Conservation (phyloP, 1,140 invertebrate genomes). For the Sarcophaga bullata region DNA sequence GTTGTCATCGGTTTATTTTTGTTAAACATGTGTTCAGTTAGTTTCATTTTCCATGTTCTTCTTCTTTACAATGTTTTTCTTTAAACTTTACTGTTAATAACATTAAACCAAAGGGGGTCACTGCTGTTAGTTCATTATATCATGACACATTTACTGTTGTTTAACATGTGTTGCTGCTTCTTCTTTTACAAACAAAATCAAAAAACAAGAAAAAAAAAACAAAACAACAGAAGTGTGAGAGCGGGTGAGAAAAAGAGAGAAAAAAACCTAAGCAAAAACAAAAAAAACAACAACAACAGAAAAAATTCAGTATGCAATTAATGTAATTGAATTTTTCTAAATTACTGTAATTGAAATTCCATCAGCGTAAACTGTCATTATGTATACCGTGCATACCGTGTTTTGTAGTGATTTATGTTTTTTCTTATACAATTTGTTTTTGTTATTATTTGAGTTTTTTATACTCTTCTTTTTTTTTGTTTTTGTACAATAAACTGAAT, state of each 20-base stretch:
- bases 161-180: too few relatives aligned
- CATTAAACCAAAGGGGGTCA: background rate
- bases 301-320: conserved; percentile 1
- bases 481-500: background rate
- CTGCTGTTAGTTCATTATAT: too few relatives aligned
- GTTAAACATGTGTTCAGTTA: background rate
- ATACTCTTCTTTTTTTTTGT: background rate
- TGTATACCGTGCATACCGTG: background rate
- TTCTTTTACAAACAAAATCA: too few relatives aligned
- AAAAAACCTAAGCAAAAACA: background rate
- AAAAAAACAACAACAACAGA: too few relatives aligned
- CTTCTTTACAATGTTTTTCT: background rate
- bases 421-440: background rate
- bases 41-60: background rate
- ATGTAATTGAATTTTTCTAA: conserved; percentile 19
- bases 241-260: background rate
- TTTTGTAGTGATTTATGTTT: conserved; percentile 16
- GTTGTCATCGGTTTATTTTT: conserved; percentile 6
- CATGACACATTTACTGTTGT: too few relatives aligned
- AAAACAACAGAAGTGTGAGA: too few relatives aligned
- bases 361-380: conserved; percentile 21
- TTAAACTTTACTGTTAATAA: background rate
- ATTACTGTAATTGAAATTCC: conserved; percentile 27
- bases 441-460: background rate
- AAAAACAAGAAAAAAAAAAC: too few relatives aligned